A percentile compares a stretch with the other conserved stretches of the same genome.
phyloP scores from a whole-genome alignment of 2,113 vertebrate species.

The Nicator chloris region DNA sequence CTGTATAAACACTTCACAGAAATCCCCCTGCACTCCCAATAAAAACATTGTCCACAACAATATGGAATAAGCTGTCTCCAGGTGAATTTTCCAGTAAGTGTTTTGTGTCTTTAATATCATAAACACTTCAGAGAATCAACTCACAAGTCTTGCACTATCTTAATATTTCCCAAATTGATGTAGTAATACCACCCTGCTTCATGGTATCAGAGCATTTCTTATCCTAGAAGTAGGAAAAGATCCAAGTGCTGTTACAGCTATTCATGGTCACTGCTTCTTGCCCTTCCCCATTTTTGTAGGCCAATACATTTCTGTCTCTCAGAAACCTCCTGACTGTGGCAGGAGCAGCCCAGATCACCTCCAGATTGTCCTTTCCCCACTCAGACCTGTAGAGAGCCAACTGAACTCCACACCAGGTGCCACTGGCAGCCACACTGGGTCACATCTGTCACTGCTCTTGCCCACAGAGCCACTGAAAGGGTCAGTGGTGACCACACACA shows the following conservation, averaged over 20 bases:
- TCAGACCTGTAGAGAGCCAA: not conserved
- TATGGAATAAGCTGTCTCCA: not conserved
- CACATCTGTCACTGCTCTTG: not conserved
- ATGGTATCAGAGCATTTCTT: not conserved
- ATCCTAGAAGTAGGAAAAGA: not conserved
- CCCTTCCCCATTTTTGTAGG: not conserved
- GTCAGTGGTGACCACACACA: not conserved
- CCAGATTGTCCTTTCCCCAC: not conserved
- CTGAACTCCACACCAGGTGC: not conserved
- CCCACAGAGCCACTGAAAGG: not conserved
- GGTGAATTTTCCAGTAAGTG: not conserved
- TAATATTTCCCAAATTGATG: not conserved
- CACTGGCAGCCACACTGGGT: not conserved
- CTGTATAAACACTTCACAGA: not conserved
- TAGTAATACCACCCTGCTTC: not conserved
- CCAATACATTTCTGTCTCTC: not conserved
- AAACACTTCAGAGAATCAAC: not conserved
- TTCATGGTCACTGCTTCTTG: not conserved
- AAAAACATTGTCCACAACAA: not conserved
- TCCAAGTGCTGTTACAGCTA: not conserved
- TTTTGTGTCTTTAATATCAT: not conserved
- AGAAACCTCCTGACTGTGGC: not conserved
- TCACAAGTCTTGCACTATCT: not conserved
- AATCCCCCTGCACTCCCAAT: not conserved
- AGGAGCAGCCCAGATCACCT: not conserved